phyloP scores from a whole-genome alignment of 2,797 vertebrate species.

The Spatula clypeata region DNA sequence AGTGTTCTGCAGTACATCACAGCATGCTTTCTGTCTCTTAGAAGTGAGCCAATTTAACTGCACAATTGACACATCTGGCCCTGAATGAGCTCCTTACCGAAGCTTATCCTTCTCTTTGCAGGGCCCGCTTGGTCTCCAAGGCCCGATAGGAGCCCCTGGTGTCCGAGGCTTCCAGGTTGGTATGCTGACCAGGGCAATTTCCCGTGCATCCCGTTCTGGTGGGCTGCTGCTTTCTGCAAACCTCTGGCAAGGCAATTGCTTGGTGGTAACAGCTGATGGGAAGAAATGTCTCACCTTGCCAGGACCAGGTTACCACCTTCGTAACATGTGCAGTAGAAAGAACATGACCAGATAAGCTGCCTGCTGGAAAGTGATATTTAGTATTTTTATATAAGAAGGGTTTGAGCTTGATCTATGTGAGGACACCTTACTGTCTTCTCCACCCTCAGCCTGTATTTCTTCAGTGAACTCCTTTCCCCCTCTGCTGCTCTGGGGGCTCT shows the following conservation, averaged over 20 bases:
- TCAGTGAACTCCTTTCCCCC: neutral
- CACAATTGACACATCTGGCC: neutral
- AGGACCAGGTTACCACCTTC: neutral
- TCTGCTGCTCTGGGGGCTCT: neutral
- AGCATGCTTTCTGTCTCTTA: accelerated
- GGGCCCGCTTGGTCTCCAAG: constrained; percentile 91
- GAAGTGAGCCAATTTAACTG: accelerated
- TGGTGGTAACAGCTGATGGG: neutral
- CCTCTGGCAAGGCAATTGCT: accelerated
- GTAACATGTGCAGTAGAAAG: accelerated
- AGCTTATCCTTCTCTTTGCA: constrained; percentile 73
- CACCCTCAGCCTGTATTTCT: neutral
- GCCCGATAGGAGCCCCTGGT: constrained; percentile 88
- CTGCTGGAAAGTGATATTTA: neutral
- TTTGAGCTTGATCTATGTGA: accelerated
- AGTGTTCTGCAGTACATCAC: accelerated
- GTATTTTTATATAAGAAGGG: neutral
- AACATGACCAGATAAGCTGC: neutral
- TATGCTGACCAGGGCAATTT: neutral
- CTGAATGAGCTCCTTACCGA: neutral
- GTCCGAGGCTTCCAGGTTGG: constrained; percentile 95
- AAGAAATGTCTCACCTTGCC: neutral
- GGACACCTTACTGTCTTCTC: neutral
- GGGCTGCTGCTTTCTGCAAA: neutral
- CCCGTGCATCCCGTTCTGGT: accelerated